Percentiles rank a stretch among this genome's conserved stretches.
phyloP scores from a whole-genome alignment of 2,797 vertebrate genomes.

The Ciconia nigra region DNA sequence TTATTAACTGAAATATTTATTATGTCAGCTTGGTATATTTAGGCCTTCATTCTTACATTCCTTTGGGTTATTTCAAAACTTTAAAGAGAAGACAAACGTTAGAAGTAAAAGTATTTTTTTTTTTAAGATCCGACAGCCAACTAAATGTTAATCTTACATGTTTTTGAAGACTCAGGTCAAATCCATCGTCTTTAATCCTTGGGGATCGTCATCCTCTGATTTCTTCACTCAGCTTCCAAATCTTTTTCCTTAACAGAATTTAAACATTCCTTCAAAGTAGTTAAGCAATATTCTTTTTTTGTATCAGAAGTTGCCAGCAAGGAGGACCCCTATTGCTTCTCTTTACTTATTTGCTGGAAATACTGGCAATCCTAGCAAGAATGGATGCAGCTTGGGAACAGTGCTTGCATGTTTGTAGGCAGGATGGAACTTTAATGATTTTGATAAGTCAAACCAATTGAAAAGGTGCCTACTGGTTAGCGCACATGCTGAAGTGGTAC shows the following conservation, averaged over 20 bases:
- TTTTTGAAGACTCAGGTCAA: conserved; percentile 26
- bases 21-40: neutral
- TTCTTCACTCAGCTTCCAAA: conserved; percentile 26
- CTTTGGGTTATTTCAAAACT: conserved; percentile 41
- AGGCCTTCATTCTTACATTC: neutral
- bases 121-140: neutral
- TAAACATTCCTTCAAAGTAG: conserved; percentile 14
- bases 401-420: neutral
- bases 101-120: neutral
- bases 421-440: neutral
- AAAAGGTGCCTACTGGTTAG: neutral
- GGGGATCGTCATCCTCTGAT: neutral
- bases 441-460: neutral
- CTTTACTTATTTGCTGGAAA: neutral
- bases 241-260: conserved; percentile 20
- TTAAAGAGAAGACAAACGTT: conserved; percentile 10
- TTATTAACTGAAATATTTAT: conserved; percentile 19
- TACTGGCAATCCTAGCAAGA: neutral
- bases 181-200: conserved; percentile 36
- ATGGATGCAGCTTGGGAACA: neutral
- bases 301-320: neutral
- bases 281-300: neutral
- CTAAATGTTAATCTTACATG: neutral
- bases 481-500: neutral
- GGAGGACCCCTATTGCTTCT: neutral